Conservation (phyloP, 1,140 invertebrate genomes). For the Bombus vancouverensis region DNA sequence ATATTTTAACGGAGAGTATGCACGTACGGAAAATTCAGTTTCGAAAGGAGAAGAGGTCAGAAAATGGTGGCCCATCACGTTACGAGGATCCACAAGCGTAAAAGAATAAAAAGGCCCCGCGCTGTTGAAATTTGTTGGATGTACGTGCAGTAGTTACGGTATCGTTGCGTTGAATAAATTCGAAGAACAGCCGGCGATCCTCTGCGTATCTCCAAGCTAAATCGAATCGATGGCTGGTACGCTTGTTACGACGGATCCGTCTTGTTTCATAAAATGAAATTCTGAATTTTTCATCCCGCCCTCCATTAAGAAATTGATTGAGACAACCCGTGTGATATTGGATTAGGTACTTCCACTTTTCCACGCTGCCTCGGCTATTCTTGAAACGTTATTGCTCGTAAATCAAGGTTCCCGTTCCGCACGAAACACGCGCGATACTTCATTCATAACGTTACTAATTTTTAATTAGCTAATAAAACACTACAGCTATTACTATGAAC, state of each 20-base stretch:
- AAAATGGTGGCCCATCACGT: neutral
- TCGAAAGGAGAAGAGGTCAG: neutral
- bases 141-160: constrained; percentile 59
- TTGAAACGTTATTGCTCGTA: neutral
- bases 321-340: neutral
- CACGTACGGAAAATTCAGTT: constrained; percentile 26
- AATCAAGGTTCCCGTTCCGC: neutral
- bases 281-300: constrained; percentile 37
- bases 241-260: neutral
- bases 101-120: constrained; percentile 59
- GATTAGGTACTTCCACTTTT: neutral
- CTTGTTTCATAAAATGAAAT: constrained; percentile 21
- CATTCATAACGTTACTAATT: neutral
- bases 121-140: constrained; percentile 51
- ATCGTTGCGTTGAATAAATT: constrained; percentile 59
- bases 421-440: neutral
- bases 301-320: constrained; percentile 41
- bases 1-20: neutral
- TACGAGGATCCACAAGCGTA: constrained; percentile 1
- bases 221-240: constrained; percentile 26
- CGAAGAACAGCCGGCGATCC: constrained; percentile 31
- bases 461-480: neutral
- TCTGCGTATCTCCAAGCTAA: constrained; percentile 35
- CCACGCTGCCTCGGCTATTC: neutral
- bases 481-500: neutral